Evolutionary conservation across 2,113 vertebrate species (phyloP), one percentile per base, ranked within the genome.

Genomic region (Erpornis zantholeuca): DNA sequence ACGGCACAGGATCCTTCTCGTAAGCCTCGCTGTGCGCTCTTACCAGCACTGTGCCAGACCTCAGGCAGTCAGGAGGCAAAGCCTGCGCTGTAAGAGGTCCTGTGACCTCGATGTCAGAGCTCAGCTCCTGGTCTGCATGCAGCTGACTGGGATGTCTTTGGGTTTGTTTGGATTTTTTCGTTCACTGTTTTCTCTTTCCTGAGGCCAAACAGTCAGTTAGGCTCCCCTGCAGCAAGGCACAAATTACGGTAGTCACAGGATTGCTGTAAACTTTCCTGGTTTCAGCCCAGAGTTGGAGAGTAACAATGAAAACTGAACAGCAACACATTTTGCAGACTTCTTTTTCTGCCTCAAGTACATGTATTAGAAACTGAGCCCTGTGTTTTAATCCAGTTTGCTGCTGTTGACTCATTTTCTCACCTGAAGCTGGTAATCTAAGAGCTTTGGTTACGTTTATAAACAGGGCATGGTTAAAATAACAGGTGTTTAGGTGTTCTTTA

Each of bases 271-370:
- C 59, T 80, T 86, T 7, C 6, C 27, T 44, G 9, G 3, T 84
- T 77, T 75, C 36, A 52, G 15, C 24, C 29, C 27, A 35, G 31
- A 49, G n/a, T 19, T 1, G 4, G 10, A 14, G 10, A 54, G 60
- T 15, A 65, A 9, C 0, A 1, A 2, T 29, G 36, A 47, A 61
- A 59, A 11, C n/a, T 59, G 4, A 53, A 18, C 2, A 3, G n/a
- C 12, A 28, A 35, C 1, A 2, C 4, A 2, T 84, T 75, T 76
- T 52, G n/a, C 28, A 76, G 7, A 18, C 16, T 56, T 23, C 18
- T 83, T 8, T 72, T 65, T 79, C 19, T 81, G 33, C 12, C 52
- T 75, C 10, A 24, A 18, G 33, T 56, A 27, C 19, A 10, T 19
- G 8, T 33, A 0, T 42, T 52, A 45, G 52, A 71, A 86, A 68